Conservation (phyloP, 2,113 vertebrate genomes). For the Hystrix brachyura region DNA sequence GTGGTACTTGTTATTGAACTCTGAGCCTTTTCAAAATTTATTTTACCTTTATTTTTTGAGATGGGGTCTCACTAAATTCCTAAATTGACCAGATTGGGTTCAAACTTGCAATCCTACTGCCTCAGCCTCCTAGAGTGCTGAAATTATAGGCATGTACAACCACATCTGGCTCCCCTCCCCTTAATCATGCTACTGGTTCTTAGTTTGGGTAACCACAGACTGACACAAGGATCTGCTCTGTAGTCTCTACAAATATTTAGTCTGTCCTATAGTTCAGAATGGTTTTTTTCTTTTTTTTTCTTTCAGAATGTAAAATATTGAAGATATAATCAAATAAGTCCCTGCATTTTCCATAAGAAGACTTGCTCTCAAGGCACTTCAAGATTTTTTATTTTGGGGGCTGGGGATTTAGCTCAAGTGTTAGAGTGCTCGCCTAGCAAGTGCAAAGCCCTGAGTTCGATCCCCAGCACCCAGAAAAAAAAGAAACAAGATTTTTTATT, state of each 20-base stretch:
- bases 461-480: no score
- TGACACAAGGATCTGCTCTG: not conserved
- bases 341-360: not conserved
- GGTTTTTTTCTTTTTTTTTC: no score
- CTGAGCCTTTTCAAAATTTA: not conserved
- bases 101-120: not conserved
- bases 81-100: not conserved
- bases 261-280: not conserved
- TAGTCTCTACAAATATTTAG: not conserved
- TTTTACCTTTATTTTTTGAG: not conserved
- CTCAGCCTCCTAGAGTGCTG: not conserved
- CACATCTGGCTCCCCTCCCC: no score
- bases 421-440: no score
- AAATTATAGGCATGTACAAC: not conserved
- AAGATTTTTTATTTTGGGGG: not conserved
- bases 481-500: no score
- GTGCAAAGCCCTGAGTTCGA: no score
- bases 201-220: not conserved
- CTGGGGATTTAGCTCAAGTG: no score
- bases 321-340: not conserved
- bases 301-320: not conserved
- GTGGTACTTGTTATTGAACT: not conserved
- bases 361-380: not conserved
- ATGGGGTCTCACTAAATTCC: not conserved
- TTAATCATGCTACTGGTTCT: not conserved